Percentiles rank a stretch among this genome's conserved stretches.
These are phyloP conservation scores for Selenia dentaria DNA, from an alignment of 2,888 invertebrate genomes.

Conservation along the genomic window DNA sequence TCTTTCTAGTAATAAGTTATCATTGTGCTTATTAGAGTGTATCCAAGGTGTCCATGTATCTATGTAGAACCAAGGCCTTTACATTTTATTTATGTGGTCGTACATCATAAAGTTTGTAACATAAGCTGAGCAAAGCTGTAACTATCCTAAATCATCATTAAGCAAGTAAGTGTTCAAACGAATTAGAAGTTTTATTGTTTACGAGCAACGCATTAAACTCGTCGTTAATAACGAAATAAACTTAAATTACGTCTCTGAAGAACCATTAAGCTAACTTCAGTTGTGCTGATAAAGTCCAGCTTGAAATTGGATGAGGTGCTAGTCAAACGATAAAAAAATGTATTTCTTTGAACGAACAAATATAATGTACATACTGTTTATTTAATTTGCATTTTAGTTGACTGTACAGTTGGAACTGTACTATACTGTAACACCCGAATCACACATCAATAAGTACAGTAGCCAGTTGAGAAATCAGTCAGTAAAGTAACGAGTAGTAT, in stretches of 20 bases:
- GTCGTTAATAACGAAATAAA: slow-evolving; percentile 35
- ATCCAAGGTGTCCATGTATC: too few species aligned
- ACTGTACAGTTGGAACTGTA: too few species aligned
- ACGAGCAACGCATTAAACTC: slow-evolving; percentile 26
- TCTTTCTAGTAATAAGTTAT: too few species aligned
- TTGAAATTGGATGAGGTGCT: slow-evolving; percentile 9
- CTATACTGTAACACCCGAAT: too few species aligned
- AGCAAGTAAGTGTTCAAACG: slow-evolving; percentile 26
- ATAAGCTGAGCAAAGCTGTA: slow-evolving; percentile 13
- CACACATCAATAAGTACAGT: too few species aligned
- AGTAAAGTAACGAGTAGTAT: too few species aligned
- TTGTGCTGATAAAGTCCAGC: slow-evolving; percentile 26
- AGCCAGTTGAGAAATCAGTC: too few species aligned
- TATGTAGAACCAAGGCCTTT: too few species aligned
- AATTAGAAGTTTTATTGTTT: slow-evolving; percentile 38
- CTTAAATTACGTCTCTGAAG: slow-evolving; percentile 27
- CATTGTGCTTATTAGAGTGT: too few species aligned
- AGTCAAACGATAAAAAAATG: neutral
- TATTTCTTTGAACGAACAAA: too few species aligned
- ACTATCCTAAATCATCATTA: slow-evolving; percentile 23
- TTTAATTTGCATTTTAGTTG: too few species aligned
- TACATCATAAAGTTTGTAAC: slow-evolving; percentile 8
- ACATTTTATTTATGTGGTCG: neutral
- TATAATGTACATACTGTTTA: too few species aligned
- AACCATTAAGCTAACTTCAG: slow-evolving; percentile 21